Percentiles rank a stretch among this genome's conserved stretches.
Conservation (phyloP, 1,140 invertebrate species). For the Drosophila tristis region DNA sequence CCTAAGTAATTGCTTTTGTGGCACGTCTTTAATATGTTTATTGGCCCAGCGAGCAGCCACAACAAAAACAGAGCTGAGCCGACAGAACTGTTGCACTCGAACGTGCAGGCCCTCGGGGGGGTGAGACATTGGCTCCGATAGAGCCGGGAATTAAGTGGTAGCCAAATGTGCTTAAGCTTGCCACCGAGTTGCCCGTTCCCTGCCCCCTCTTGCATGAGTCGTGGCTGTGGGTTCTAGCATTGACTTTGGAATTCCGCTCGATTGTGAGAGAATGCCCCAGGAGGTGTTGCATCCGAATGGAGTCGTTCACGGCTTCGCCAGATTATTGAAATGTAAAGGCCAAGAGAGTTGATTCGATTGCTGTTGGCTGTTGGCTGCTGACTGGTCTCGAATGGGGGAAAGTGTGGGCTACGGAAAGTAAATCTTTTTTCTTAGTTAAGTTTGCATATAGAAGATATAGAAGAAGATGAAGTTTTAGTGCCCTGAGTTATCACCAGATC, state of each 20-base stretch:
- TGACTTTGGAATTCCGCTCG: slow-evolving; percentile 53
- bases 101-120: slow-evolving; percentile 64
- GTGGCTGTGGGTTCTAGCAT: slow-evolving; percentile 36
- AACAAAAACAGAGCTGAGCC: neutral
- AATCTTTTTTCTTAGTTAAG: no score
- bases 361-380: neutral
- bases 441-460: no score
- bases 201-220: slow-evolving; percentile 10
- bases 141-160: slow-evolving; percentile 68
- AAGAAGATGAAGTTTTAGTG: no score
- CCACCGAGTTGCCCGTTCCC: slow-evolving; percentile 37
- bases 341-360: slow-evolving; percentile 11
- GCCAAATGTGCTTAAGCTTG: slow-evolving; percentile 58
- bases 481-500: no score
- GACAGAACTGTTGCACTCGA: slow-evolving; percentile 12
- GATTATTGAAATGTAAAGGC: slow-evolving; percentile 11
- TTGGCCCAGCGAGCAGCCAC: slow-evolving; percentile 27
- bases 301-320: slow-evolving; percentile 6
- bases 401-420: neutral
- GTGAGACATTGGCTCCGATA: slow-evolving; percentile 27
- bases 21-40: slow-evolving; percentile 62
- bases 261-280: slow-evolving; percentile 62
- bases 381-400: neutral
- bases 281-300: slow-evolving; percentile 40
- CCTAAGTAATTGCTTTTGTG: slow-evolving; percentile 58